Evolutionary conservation across 2,797 vertebrate genomes (phyloP).

Genomic region (Delichon dasypus): DNA sequence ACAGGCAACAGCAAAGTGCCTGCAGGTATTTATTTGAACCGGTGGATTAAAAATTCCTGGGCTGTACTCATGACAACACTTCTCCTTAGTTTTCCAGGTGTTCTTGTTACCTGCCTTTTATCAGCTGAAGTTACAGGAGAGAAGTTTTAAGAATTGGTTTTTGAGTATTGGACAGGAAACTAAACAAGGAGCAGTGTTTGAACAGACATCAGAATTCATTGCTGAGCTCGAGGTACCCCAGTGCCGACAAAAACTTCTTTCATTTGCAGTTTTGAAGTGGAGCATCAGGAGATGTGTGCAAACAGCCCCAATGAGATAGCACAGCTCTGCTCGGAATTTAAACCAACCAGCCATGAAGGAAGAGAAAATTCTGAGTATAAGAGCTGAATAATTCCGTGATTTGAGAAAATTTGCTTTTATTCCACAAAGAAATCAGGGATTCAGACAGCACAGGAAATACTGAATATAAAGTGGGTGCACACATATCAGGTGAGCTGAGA

Average conservation of each 20-base stretch:
- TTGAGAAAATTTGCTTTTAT: constrained; percentile 1
- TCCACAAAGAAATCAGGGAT: neutral
- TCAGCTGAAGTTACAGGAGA: neutral
- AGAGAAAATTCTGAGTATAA: neutral
- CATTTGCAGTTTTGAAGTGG: neutral
- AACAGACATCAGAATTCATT: neutral
- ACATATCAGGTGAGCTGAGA: neutral
- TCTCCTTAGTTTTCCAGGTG: neutral
- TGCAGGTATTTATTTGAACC: constrained; percentile 10
- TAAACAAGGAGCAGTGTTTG: neutral
- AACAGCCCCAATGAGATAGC: neutral
- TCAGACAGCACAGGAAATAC: neutral
- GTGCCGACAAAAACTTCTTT: neutral
- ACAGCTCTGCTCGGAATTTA: neutral
- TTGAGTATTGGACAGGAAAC: neutral
- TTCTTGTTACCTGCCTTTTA: neutral
- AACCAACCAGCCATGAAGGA: neutral
- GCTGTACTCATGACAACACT: neutral
- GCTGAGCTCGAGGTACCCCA: neutral
- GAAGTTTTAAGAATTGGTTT: neutral
- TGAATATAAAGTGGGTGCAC: neutral
- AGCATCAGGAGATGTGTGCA: neutral
- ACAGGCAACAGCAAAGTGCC: neutral
- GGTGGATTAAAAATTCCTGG: neutral
- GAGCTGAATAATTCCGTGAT: neutral